phyloP scores from a whole-genome alignment of 1,140 invertebrate genomes.

The Harlomillsia oculata region DNA sequence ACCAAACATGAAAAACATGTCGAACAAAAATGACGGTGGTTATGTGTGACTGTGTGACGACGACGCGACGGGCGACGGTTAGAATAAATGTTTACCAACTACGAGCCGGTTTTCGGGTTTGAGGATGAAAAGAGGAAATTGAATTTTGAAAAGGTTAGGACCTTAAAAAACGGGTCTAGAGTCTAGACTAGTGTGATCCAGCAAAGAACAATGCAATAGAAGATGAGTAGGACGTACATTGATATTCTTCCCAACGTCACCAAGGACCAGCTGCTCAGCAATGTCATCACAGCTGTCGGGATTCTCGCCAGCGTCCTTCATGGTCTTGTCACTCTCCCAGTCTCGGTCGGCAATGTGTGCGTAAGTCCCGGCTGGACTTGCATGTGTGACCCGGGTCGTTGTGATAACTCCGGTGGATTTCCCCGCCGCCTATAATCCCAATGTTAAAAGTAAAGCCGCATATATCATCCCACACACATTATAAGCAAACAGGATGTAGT shows the following conservation, averaged over 20 bases:
- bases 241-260: constrained; percentile 38
- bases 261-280: constrained; percentile 39
- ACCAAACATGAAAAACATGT: too few species aligned
- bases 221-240: constrained; percentile 34
- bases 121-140: not conserved
- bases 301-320: constrained; percentile 27
- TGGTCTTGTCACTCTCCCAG: constrained; percentile 28
- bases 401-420: constrained; percentile 46
- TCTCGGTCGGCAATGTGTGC: constrained; percentile 41
- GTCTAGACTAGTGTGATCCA: not conserved
- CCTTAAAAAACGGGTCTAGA: not conserved
- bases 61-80: too few species aligned
- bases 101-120: not conserved
- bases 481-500: too few species aligned
- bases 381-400: constrained; percentile 45
- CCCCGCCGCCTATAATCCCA: constrained; percentile 37
- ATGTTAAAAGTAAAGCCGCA: too few species aligned
- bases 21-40: too few species aligned
- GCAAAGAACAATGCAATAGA: not conserved
- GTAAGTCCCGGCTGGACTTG: constrained; percentile 35
- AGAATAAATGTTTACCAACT: too few species aligned
- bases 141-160: not conserved
- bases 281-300: constrained; percentile 39
- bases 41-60: too few species aligned
- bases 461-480: too few species aligned